Base-by-base conservation (phyloP, 1,140 invertebrate species). In the Mamestra configurata region DNA sequence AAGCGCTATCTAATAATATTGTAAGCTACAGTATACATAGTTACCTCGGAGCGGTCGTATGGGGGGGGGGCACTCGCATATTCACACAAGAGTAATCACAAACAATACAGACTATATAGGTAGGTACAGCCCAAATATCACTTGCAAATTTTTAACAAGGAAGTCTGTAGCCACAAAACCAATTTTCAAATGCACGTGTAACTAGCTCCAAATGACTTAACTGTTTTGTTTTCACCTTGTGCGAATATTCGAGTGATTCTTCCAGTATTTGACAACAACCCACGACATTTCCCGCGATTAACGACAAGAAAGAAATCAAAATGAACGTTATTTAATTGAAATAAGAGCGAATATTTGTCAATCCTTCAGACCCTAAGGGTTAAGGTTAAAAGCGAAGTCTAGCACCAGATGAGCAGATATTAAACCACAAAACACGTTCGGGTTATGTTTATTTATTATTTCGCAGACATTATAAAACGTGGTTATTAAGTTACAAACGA, bases 1-100 rank as follows among this genome's bases (percentile, higher is more conserved):
- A 93, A 93, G 91, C 92, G 82, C 93, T 93, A 92, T 88, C 88
- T 92, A 93, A 91, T 84, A 88, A 89, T 84, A 81, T 88, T 73
- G 71, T 79, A 82, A 79, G 81, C 81, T 82, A 82, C 79, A 86
- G 86, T 88, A 88, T 89, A 89, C 83, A 81, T 82, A 81, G 75
- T 83, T 75, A 80, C 57, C 55, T 76, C 57, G 57, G 57, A 57
- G 43, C 27, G 51, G 51, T 10, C 20, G 18, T 40, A 20, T 35
- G 43, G n/a, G 24, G 6, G 15, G 0, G 24, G 22, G 2, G 10
- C 51, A 43, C 71, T 73, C 71, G 71, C 11, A 40, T 24, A 57
- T 40, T 55, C 66, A 15, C 40, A 70, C 66, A 49, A 27, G n/a
- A 4, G 18, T 40, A 2, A 11, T 40, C 31, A 4, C 20, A 24